phyloP scores from a whole-genome alignment of 2,888 invertebrate genomes.

The Conus canariensis region DNA sequence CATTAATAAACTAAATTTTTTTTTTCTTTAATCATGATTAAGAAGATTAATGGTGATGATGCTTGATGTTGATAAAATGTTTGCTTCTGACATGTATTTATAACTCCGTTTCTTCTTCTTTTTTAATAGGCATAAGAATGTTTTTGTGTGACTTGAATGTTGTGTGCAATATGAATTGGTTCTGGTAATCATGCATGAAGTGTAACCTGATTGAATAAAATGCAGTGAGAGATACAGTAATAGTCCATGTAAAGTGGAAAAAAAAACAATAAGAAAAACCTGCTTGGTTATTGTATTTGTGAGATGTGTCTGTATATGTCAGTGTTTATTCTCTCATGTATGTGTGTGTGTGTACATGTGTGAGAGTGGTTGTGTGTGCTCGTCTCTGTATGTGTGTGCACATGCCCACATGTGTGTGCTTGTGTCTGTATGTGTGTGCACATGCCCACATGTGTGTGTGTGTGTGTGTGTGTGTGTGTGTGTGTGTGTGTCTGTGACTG shows the following conservation, averaged over 20 bases:
- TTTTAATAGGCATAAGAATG: background rate
- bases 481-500: too few species aligned
- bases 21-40: too few species aligned
- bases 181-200: background rate
- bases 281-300: background rate
- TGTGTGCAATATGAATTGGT: constrained; percentile 19
- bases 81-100: background rate
- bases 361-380: background rate
- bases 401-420: too few species aligned
- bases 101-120: background rate
- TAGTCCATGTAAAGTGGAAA: background rate
- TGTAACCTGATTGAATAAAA: background rate
- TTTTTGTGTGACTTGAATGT: background rate
- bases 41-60: too few species aligned
- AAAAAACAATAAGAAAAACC: background rate
- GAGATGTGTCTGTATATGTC: background rate
- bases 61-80: background rate
- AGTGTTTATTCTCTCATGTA: background rate
- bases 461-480: too few species aligned
- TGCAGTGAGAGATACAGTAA: background rate
- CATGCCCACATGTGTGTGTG: too few species aligned
- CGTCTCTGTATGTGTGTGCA: too few species aligned
- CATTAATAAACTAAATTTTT: too few species aligned
- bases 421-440: too few species aligned
- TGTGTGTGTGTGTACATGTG: constrained; percentile 25